Evolutionary conservation across 2,113 vertebrate species (phyloP), one percentile per base, ranked within the genome.

Genomic region (Laterallus jamaicensis): DNA sequence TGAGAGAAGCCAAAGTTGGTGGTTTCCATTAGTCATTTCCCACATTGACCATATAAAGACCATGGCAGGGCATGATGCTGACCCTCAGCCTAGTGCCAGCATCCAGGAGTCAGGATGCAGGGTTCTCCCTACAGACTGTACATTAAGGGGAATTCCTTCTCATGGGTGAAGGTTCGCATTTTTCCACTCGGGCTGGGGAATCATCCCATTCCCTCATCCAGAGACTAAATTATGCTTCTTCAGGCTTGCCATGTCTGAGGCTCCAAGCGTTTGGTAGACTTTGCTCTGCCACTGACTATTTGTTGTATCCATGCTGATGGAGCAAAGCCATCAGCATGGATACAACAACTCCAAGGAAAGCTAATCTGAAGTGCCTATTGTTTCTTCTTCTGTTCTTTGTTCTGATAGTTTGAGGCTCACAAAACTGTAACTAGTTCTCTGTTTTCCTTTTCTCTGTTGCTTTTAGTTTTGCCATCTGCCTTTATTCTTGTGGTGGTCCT

Each of bases 21-120:
- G 95, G 56, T 93, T 97, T 95, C 91, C 95, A 92, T 96, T 89
- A 89, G 58, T 93, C 69, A 85, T 95, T 93, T 96, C 95, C 96
- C 88, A 55, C 4, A n/a, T 20, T 92, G 76, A 63, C 90, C 60
- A 32, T 92, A 77, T 50, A 93, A 85, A 94, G 93, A 74, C 90
- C 74, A 20, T 10, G 54, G 91, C 58, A 89, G 62, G 59, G 67
- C 91, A 93, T 7, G 69, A n/a, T n/a, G 74, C 24, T 59, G 78
- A 73, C 67, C 70, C 49, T 82, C 78, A 82, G 84, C 74, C 47
- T 79, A 14, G 15, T 89, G 81, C 83, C 70, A 80, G 83, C 64
- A 29, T 50, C 73, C 88, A 82, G 66, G 67, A 84, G 49, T 14
- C 10, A 3, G 88, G 60, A 68, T 68, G 73, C 62, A 76, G 82